phyloP scores from a whole-genome alignment of 2,888 invertebrate species.

The Apamea epomidion region DNA sequence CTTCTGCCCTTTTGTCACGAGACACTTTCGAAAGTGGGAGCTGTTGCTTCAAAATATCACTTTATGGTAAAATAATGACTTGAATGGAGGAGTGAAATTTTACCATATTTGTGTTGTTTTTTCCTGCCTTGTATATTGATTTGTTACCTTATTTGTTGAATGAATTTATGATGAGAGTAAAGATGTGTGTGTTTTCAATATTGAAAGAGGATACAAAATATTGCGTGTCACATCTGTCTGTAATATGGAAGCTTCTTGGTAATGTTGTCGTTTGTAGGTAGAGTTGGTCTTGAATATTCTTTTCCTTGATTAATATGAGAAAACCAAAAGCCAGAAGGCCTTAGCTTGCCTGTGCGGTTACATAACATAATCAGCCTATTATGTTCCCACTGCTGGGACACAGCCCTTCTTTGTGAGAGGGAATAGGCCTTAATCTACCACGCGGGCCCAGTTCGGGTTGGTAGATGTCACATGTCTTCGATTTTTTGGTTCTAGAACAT shows the following conservation, averaged over 20 bases:
- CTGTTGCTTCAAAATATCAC: conserved; percentile 67
- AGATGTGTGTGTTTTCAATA: conserved; percentile 33
- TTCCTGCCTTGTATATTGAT: conserved; percentile 28
- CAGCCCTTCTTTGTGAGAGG: too few relatives aligned
- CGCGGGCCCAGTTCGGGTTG: too few relatives aligned
- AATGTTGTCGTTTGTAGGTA: not conserved
- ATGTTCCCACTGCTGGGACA: too few relatives aligned
- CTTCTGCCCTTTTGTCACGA: conserved; percentile 65
- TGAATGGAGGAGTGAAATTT: conserved; percentile 53
- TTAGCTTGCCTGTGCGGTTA: too few relatives aligned
- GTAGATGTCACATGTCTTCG: too few relatives aligned
- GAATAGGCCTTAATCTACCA: too few relatives aligned
- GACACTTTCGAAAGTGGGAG: conserved; percentile 68
- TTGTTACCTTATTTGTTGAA: conserved; percentile 49
- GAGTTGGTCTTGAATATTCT: not conserved
- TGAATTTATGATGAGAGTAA: conserved; percentile 33
- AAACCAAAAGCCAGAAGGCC: too few relatives aligned
- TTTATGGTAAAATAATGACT: conserved; percentile 65
- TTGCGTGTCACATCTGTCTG: conserved; percentile 24
- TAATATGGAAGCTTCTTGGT: not conserved
- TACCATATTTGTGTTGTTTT: conserved; percentile 36
- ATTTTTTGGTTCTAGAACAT: too few relatives aligned
- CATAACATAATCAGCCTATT: too few relatives aligned
- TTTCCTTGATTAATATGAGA: not conserved
- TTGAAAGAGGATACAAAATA: conserved; percentile 8